These are phyloP conservation scores for Listronotus bonariensis DNA, from an alignment of 1,140 invertebrate species.

Conservation along the genomic window DNA sequence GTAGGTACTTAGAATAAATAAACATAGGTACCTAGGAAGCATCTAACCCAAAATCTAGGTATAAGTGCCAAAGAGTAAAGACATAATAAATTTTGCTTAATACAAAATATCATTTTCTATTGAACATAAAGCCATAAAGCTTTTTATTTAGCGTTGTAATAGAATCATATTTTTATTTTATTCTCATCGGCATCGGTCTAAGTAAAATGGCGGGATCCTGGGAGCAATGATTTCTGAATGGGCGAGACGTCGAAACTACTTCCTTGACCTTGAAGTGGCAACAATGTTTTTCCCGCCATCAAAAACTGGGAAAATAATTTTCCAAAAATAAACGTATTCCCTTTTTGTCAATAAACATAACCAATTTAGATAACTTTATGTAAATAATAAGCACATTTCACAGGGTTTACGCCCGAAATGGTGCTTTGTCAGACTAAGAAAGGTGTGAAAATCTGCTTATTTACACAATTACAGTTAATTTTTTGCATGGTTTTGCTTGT, in stretches of 20 bases:
- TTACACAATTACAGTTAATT: too few relatives aligned
- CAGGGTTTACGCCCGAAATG: too few relatives aligned
- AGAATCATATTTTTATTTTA: neutral
- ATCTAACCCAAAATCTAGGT: too few relatives aligned
- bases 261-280: slow-evolving; percentile 9
- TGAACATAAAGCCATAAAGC: neutral
- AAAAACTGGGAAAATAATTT: neutral
- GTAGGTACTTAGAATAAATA: too few relatives aligned
- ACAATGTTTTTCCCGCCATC: slow-evolving; percentile 25
- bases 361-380: slow-evolving; percentile 3
- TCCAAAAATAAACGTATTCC: neutral
- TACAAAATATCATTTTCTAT: too few relatives aligned
- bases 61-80: too few relatives aligned
- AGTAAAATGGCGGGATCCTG: slow-evolving; percentile 27
- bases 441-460: too few relatives aligned
- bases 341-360: neutral
- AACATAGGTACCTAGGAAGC: too few relatives aligned
- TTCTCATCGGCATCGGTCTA: neutral
- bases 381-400: too few relatives aligned
- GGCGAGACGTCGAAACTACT: neutral
- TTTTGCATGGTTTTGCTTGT: too few relatives aligned
- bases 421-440: neutral
- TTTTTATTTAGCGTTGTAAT: neutral
- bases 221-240: slow-evolving; percentile 16
- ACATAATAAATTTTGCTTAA: too few relatives aligned